phyloP scores from a whole-genome alignment of 2,797 vertebrate genomes.

The Dicrostonyx torquatus region DNA sequence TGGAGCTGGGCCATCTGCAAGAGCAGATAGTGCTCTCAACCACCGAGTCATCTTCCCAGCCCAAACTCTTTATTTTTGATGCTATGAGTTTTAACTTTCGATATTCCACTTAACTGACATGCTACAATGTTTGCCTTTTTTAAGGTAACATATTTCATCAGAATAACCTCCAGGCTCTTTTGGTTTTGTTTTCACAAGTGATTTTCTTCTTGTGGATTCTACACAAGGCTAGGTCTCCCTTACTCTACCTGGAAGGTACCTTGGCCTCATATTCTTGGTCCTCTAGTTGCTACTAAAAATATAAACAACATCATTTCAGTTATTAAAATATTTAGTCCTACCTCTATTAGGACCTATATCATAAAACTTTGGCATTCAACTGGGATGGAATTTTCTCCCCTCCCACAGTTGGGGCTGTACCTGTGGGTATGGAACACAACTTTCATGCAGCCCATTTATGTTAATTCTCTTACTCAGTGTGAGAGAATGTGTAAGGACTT shows the following conservation, averaged over 20 bases:
- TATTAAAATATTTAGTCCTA: slow-evolving; percentile 14
- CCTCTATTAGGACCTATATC: neutral
- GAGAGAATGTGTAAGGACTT: neutral
- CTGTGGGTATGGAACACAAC: neutral
- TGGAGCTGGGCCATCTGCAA: neutral
- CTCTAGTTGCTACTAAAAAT: slow-evolving; percentile 28
- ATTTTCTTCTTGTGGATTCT: neutral
- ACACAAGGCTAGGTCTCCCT: neutral
- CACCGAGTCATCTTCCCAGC: neutral
- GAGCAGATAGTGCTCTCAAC: neutral
- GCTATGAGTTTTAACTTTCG: neutral
- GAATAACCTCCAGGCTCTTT: neutral
- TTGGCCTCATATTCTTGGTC: slow-evolving; percentile 9
- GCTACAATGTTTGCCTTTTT: neutral
- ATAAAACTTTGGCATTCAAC: slow-evolving; percentile 5
- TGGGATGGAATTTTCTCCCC: neutral
- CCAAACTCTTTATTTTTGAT: neutral
- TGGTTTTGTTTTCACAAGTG: neutral
- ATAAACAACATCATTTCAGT: slow-evolving; percentile 34
- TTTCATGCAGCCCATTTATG: neutral
- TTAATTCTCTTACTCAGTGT: neutral
- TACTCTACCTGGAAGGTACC: neutral
- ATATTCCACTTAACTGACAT: neutral
- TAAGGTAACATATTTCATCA: neutral
- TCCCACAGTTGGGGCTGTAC: neutral